Conservation (phyloP, 2,797 vertebrate genomes). For the Enteromius viviparus region DNA sequence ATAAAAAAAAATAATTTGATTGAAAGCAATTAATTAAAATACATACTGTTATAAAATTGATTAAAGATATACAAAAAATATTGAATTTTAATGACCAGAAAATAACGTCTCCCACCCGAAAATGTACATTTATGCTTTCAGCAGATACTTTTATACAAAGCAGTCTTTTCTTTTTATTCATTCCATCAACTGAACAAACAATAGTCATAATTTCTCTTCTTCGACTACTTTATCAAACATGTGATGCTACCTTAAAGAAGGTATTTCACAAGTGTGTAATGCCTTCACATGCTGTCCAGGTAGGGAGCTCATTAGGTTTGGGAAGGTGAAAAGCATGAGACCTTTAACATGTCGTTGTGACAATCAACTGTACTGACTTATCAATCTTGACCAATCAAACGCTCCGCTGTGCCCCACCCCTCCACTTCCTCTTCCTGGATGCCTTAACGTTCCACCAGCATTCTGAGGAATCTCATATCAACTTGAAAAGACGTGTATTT, state of each 20-base stretch:
- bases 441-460: conserved; percentile 13
- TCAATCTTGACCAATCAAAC: neutral
- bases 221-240: neutral
- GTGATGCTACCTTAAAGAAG: neutral
- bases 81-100: too few species aligned
- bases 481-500: neutral
- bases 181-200: neutral
- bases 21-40: neutral
- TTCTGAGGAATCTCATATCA: conserved; percentile 3
- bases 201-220: neutral
- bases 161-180: neutral
- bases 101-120: neutral
- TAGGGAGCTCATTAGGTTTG: neutral
- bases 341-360: conserved; percentile 20
- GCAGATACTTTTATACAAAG: neutral
- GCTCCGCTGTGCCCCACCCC: neutral
- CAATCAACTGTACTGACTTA: conserved; percentile 13
- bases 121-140: neutral
- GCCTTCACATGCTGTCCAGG: neutral
- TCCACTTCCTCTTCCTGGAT: neutral
- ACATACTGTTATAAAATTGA: neutral
- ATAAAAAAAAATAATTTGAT: neutral
- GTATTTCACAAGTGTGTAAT: neutral
- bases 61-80: neutral
- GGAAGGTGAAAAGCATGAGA: neutral